Conservation (phyloP, 2,113 vertebrate species). For the Pipa parva region DNA sequence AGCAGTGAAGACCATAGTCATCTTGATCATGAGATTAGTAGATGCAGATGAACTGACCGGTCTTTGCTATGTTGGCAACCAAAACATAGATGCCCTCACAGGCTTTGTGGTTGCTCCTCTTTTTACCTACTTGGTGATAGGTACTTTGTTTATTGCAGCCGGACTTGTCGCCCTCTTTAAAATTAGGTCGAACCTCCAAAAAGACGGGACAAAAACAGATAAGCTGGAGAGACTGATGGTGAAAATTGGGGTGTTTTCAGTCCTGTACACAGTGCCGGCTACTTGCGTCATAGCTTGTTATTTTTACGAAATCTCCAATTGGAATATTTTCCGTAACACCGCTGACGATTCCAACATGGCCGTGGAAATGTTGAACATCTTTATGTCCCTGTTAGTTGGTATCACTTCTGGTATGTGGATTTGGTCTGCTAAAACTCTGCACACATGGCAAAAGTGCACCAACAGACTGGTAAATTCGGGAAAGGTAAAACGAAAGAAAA, state of each 20-base stretch:
- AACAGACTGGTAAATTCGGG: constrained; percentile 79
- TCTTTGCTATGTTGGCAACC: constrained; percentile 92
- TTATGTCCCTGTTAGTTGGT: constrained; percentile 94
- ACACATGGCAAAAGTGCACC: constrained; percentile 95
- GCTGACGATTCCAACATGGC: constrained; percentile 88
- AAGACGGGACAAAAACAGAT: constrained; percentile 96
- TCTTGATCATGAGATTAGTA: constrained; percentile 94
- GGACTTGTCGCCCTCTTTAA: constrained; percentile 95
- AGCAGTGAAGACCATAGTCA: constrained; percentile 93
- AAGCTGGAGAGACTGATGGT: constrained; percentile 97
- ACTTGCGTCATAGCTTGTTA: constrained; percentile 96
- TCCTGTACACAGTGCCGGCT: constrained; percentile 95
- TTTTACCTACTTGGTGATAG: constrained; percentile 92
- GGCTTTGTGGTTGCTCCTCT: constrained; percentile 94
- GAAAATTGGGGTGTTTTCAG: constrained; percentile 96
- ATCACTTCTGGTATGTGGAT: constrained; percentile 99
- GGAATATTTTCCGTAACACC: constrained; percentile 79
- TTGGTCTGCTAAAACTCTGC: constrained; percentile 97
- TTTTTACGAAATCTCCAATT: constrained; percentile 94
- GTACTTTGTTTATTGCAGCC: constrained; percentile 92
- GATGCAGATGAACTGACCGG: constrained; percentile 92
- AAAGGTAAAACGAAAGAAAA: constrained; percentile 78
- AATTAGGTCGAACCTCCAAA: constrained; percentile 96
- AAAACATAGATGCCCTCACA: constrained; percentile 89
- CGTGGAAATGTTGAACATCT: constrained; percentile 95